Base-by-base conservation (phyloP, 2,888 invertebrate species). In the Nysson spinosus region DNA sequence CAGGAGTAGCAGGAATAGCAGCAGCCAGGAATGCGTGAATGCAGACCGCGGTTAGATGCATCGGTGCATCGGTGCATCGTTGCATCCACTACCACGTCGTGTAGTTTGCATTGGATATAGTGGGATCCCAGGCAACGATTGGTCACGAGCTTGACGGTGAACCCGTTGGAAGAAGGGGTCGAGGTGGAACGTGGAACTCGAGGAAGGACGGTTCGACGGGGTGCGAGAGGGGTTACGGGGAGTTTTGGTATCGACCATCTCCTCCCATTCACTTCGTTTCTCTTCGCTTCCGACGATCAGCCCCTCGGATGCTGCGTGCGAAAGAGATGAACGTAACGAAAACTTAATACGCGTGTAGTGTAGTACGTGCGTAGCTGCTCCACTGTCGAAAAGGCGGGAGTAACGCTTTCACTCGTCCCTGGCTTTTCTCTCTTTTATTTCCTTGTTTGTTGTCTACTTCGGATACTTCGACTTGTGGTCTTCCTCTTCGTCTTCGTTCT, bases 241-340 rank as follows among this genome's bases (percentile, higher is more conserved):
- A 40, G 64, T 56, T 60, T 49, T 72, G 72, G 72, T 80, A 81
- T 82, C 82, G 83, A 79, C 75, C 82, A 75, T 79, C 71, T 72
- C 74, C 78, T 81, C 69, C 77, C 80, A 81, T 82, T 83, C 78
- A 79, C 71, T 57, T 64, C 50, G 72, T 55, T n/a, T n/a, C 63
- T 60, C 68, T 69, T 52, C 52, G 67, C 63, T 54, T 46, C 26
- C 11, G 16, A 35, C 7, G 39, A 28, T 20, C 20, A 12, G 32
- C 22, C 28, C 20, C 16, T 46, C 34, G 17, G n/a, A n/a, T 14
- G 20, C 35, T 28, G 22, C 35, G 43, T 34, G 66, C 35, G 37
- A 60, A 39, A 35, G 26, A 54, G 42, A 54, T 16, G 24, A n/a
- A n/a, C n/a, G n/a, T n/a, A n/a, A 17, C 9, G 6, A 3, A 24